Conservation (phyloP, 2,797 vertebrate species). For the Novumbra hubbsi region DNA sequence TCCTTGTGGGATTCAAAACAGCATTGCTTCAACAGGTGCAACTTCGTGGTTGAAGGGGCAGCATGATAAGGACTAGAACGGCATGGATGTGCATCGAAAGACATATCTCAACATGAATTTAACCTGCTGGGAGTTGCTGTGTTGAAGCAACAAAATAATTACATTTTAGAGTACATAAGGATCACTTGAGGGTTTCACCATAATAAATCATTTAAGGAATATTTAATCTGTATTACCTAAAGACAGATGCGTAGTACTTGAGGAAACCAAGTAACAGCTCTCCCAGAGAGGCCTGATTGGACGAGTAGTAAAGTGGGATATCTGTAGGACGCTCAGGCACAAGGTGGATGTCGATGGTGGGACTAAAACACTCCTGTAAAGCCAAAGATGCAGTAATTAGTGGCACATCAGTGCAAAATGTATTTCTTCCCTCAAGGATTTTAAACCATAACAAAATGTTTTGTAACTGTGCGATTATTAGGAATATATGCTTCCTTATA, state of each 20-base stretch:
- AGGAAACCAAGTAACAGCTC: conserved; percentile 92
- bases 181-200: background rate
- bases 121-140: too few relatives aligned
- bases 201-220: background rate
- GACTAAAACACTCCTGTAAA: conserved; percentile 83
- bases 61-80: too few relatives aligned
- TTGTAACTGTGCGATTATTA: background rate
- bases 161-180: background rate
- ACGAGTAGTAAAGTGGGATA: conserved; percentile 83
- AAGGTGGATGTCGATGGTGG: conserved; percentile 81
- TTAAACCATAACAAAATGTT: background rate
- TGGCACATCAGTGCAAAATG: background rate
- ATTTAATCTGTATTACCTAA: conserved; percentile 79
- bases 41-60: too few relatives aligned
- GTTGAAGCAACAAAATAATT: too few relatives aligned
- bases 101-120: too few relatives aligned
- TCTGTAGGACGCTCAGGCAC: conserved; percentile 81
- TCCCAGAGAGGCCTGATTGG: conserved; percentile 86
- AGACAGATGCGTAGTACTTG: conserved; percentile 88
- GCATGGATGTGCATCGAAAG: too few relatives aligned
- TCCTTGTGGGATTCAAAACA: too few relatives aligned
- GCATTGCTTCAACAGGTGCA: too few relatives aligned
- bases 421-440: background rate
- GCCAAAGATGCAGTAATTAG: background rate
- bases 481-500: too few relatives aligned